Evolutionary conservation across 2,113 vertebrate genomes (phyloP).

Genomic region (Oryzias melastigma): DNA sequence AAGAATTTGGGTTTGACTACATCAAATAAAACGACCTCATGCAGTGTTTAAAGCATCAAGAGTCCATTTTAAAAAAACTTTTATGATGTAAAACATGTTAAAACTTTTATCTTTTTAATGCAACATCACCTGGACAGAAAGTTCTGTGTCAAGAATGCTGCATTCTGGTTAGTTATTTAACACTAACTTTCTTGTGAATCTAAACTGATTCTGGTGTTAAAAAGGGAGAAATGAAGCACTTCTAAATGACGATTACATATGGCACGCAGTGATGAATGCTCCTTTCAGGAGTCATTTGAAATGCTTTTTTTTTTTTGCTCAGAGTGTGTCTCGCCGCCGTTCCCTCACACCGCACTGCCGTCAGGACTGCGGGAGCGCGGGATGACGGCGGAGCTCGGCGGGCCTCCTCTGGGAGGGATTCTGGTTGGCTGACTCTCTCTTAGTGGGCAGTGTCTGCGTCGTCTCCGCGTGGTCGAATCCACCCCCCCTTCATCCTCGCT

Average conservation of each 20-base stretch:
- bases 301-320: constrained; percentile 19
- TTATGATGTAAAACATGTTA: too few relatives aligned
- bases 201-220: neutral
- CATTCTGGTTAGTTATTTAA: too few relatives aligned
- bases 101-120: too few relatives aligned
- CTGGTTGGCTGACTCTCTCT: constrained; percentile 76
- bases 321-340: constrained; percentile 76
- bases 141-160: too few relatives aligned
- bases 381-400: constrained; percentile 39
- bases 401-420: constrained; percentile 74
- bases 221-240: neutral
- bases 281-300: constrained; percentile 21
- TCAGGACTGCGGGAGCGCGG: constrained; percentile 89
- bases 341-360: constrained; percentile 94
- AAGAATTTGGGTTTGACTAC: constrained; percentile 4
- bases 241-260: neutral
- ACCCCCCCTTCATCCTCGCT: constrained; percentile 63
- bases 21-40: too few relatives aligned
- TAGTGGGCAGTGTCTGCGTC: constrained; percentile 72
- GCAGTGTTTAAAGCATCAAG: too few relatives aligned
- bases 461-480: constrained; percentile 25
- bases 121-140: too few relatives aligned
- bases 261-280: too few relatives aligned
- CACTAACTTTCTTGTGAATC: neutral
- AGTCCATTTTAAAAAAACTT: too few relatives aligned